A percentile compares a stretch with the other conserved stretches of the same genome.
phyloP scores from a whole-genome alignment of 2,888 invertebrate species.

The Tanytarsus gracilentus region DNA sequence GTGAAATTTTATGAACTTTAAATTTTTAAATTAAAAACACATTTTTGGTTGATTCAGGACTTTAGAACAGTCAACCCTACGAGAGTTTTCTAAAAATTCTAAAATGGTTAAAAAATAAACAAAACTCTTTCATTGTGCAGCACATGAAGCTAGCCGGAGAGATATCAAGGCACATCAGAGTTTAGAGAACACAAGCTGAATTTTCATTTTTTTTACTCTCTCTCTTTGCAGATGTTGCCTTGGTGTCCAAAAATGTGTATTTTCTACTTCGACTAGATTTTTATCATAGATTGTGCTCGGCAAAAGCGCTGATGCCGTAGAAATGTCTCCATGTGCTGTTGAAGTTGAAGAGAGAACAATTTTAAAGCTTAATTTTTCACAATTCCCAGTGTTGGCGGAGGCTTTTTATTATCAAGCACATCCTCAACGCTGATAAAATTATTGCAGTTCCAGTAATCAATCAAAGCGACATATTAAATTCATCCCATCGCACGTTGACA shows the following conservation, averaged over 20 bases:
- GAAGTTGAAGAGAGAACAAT: too few species aligned
- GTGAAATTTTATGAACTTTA: too few species aligned
- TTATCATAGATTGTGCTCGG: background rate
- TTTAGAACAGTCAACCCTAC: too few species aligned
- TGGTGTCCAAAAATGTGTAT: background rate
- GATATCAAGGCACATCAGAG: background rate
- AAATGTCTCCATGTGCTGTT: background rate
- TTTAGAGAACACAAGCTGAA: background rate
- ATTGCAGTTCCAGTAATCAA: slow-evolving; percentile 15
- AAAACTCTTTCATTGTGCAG: background rate
- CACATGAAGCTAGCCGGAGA: background rate
- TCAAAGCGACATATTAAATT: slow-evolving; percentile 27
- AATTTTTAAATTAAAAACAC: too few species aligned
- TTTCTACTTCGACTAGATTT: background rate
- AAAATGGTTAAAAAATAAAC: slow-evolving; percentile 8
- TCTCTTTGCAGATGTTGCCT: slow-evolving; percentile 21
- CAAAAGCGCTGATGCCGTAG: background rate
- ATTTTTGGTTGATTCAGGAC: too few species aligned
- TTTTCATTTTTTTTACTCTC: background rate
- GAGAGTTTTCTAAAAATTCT: too few species aligned
- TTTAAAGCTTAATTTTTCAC: slow-evolving; percentile 22
- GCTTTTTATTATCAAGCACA: background rate
- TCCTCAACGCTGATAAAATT: background rate
- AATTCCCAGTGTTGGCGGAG: background rate
- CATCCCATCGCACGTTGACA: slow-evolving; percentile 12